Conservation (phyloP, 2,113 vertebrate genomes). For the Charina bottae region DNA sequence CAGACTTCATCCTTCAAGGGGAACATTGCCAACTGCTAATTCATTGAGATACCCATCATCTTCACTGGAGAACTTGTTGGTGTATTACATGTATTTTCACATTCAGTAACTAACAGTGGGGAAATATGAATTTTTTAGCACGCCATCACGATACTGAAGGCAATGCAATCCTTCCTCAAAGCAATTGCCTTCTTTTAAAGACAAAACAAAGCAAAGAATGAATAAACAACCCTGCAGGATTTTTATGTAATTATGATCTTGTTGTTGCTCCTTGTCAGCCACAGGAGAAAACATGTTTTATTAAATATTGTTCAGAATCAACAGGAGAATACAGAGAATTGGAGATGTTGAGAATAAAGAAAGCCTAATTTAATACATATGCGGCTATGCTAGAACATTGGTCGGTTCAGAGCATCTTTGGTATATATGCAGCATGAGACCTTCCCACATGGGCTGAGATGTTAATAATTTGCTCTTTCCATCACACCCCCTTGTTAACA, state of each 20-base stretch:
- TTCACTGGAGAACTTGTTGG: constrained; percentile 12
- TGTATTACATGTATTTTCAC: constrained; percentile 20
- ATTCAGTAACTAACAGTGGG: constrained; percentile 27
- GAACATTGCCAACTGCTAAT: constrained; percentile 42
- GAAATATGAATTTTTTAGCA: constrained; percentile 47
- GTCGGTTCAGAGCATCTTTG: not conserved
- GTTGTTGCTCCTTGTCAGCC: constrained; percentile 4
- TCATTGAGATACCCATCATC: constrained; percentile 18
- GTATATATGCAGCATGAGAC: too few relatives aligned
- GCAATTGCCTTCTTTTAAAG: constrained; percentile 34
- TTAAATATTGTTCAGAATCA: constrained; percentile 13
- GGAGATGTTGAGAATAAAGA: not conserved
- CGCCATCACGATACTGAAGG: constrained; percentile 14
- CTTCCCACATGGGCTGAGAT: not conserved
- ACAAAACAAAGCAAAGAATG: not conserved
- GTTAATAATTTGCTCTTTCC: not conserved
- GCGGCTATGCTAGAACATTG: not conserved
- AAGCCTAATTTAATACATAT: not conserved
- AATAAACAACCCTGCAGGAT: not conserved
- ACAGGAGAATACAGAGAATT: not conserved
- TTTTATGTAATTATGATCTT: constrained; percentile 36
- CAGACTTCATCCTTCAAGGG: constrained; percentile 48
- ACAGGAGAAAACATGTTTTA: constrained; percentile 17
- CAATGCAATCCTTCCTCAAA: constrained; percentile 35
- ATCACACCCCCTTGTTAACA: not conserved